Base-by-base conservation (phyloP, 2,113 vertebrate species). In the Motacilla alba region DNA sequence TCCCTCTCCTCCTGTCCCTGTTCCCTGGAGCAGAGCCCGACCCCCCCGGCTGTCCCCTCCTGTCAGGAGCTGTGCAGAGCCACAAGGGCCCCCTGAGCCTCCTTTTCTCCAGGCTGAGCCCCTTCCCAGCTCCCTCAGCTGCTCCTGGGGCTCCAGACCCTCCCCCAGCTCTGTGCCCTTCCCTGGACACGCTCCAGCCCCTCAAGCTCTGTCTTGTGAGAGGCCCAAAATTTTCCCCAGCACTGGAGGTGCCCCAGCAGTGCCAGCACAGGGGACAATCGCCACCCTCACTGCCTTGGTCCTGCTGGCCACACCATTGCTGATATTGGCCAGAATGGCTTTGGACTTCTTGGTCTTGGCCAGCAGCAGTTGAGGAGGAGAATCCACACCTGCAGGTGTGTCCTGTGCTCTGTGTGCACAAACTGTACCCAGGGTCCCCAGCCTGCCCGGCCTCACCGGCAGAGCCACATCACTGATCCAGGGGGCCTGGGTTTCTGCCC, bases 101-200 rank as follows among this genome's bases (percentile, higher is more conserved):
- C 77, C 68, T 81, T 37, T 52, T 1, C 50, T 81, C 77, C 77
- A 59, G 76, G 10, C 59, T 74, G 18, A 74, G 59, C 33, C 37
- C 50, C 60, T 41, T 19, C 8, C 35, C 77, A 81, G 86, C 44
- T 52, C 37, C 68, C 68, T 81, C 68, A 82, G 68, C 68, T 0
- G 0, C 68, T 74, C 33, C 68, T 66, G 43, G 33, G 46, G 52
- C 52, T 89, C 33, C 68, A 59, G 59, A 1, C 52, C 43, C 31
- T 89, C 16, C 59, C 59, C 50, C 59, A 64, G 35, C 43, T 66
- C 59, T 0, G 0, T 44, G 74, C 44, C 59, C 37, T 60, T 0
- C 37, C 9, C n/a, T 53, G 52, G 10, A 46, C 37, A n/a, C 0
- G 0, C 33, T 60, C n/a, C 69, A 82, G 53, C 46, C 53, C 44